Conservation (phyloP, 2,113 vertebrate species). For the Psilopogon haemacephalus region DNA sequence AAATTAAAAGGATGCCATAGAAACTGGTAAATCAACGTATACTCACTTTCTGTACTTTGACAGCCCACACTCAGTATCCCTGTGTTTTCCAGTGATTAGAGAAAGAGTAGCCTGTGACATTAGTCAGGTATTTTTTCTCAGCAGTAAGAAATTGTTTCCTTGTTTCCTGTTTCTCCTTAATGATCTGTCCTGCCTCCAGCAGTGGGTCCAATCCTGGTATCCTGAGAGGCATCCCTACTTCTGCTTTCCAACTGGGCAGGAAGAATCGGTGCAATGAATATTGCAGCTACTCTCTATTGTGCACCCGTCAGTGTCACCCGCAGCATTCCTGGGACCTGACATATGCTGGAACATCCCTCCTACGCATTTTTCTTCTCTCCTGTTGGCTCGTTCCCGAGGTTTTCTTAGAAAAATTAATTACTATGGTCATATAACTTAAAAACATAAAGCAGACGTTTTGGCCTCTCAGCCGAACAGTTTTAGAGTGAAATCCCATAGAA, state of each 20-base stretch:
- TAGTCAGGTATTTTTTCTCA: background rate
- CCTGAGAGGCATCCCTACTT: fast-evolving
- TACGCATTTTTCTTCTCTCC: background rate
- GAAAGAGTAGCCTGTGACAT: background rate
- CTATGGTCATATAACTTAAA: background rate
- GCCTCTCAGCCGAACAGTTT: background rate
- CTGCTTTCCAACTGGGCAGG: fast-evolving
- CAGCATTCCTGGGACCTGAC: constrained; percentile 33
- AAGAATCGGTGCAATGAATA: background rate
- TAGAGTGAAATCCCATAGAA: background rate
- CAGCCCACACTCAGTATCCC: background rate
- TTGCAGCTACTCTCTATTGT: background rate
- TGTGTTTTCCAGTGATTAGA: background rate
- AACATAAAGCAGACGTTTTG: constrained; percentile 7
- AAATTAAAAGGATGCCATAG: background rate
- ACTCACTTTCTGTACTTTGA: background rate
- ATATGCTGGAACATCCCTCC: constrained; percentile 4
- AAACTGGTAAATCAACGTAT: background rate
- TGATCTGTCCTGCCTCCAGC: background rate
- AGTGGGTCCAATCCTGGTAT: background rate
- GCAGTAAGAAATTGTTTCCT: background rate
- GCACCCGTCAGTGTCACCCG: background rate
- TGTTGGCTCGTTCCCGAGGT: background rate
- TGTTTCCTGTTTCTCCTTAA: background rate
- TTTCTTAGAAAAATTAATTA: constrained; percentile 42